Evolutionary conservation across 2,797 vertebrate genomes (phyloP).

Genomic region (Aselliscus stoliczkanus): DNA sequence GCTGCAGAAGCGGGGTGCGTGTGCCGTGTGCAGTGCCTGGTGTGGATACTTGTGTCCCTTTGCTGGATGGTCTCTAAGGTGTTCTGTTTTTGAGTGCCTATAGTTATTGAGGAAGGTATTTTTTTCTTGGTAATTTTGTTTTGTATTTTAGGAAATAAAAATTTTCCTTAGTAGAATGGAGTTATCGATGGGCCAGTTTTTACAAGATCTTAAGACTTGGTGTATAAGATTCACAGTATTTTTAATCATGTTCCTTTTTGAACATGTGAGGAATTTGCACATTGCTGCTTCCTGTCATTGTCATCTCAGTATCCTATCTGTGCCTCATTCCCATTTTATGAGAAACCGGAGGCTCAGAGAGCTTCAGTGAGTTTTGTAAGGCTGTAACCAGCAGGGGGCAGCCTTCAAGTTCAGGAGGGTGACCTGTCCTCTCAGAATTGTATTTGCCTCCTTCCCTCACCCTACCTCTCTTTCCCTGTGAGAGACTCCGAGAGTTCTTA

Average conservation of each 20-base stretch:
- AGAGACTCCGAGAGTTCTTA: neutral
- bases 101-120: neutral
- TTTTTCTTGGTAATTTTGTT: neutral
- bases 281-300: neutral
- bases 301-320: rapidly evolving
- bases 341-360: neutral
- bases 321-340: neutral
- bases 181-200: neutral
- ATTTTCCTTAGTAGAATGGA: neutral
- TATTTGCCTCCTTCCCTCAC: neutral
- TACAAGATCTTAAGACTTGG: neutral
- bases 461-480: neutral
- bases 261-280: neutral
- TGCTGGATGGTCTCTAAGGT: neutral
- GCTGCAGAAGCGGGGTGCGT: neutral
- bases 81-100: neutral
- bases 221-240: neutral
- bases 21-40: neutral
- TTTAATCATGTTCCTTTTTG: neutral
- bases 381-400: neutral
- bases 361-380: neutral
- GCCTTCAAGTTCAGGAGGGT: neutral
- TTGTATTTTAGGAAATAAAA: neutral
- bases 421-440: neutral
- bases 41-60: neutral